Evolutionary conservation across 2,888 invertebrate species (phyloP).

Genomic region (Melanotus villosus): DNA sequence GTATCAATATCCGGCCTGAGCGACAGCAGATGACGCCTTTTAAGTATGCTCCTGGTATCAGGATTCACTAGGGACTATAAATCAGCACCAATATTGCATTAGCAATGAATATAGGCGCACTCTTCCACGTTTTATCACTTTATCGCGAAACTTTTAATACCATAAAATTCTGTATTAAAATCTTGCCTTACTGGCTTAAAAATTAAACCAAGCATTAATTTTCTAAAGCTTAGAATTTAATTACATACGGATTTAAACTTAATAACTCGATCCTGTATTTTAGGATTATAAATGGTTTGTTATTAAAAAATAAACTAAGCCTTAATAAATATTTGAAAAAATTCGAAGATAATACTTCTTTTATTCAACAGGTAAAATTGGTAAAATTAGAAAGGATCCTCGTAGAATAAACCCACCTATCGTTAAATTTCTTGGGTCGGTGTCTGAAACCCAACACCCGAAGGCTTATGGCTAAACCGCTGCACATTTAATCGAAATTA

Average conservation of each 20-base stretch:
- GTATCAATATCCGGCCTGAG: conserved; percentile 25
- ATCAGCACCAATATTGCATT: conserved; percentile 56
- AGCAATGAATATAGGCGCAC: conserved; percentile 52
- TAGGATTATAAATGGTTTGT: too few species aligned
- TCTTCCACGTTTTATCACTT: conserved; percentile 54
- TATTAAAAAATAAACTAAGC: too few species aligned
- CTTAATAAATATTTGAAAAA: too few species aligned
- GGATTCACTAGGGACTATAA: conserved; percentile 50
- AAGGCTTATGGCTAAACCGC: conserved; percentile 56
- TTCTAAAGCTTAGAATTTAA: too few species aligned
- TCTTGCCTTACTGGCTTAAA: not conserved
- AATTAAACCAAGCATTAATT: not conserved
- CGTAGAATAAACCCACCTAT: conserved; percentile 34
- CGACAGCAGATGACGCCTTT: conserved; percentile 49
- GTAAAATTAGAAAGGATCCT: conserved; percentile 7
- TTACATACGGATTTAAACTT: too few species aligned
- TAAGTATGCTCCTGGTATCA: conserved; percentile 49
- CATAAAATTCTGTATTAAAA: conserved; percentile 27
- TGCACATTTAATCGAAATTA: conserved; percentile 59
- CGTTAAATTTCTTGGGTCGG: conserved; percentile 55
- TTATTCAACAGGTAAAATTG: conserved; percentile 20
- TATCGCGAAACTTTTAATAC: conserved; percentile 56
- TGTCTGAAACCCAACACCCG: conserved; percentile 55
- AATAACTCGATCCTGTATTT: too few species aligned
- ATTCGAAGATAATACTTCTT: not conserved